These are phyloP conservation scores for Pteromalus puparum DNA, from an alignment of 1,140 invertebrate genomes.

Conservation along the genomic window DNA sequence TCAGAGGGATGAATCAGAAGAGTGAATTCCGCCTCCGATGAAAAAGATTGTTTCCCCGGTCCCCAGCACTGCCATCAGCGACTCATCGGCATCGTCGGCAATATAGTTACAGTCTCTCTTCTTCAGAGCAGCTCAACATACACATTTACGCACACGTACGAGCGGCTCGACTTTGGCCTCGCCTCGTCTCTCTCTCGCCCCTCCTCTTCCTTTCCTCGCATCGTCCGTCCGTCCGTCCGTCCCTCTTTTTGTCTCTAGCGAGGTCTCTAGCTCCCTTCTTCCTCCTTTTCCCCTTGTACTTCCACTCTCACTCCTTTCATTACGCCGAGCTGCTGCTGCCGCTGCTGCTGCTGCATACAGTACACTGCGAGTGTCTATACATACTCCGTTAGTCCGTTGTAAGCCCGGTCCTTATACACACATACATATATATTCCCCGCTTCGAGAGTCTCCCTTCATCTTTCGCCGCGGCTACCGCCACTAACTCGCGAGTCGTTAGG, in stretches of 20 bases:
- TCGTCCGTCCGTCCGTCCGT: not conserved
- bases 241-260: constrained; percentile 26
- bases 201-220: not conserved
- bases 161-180: constrained; percentile 35
- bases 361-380: no score
- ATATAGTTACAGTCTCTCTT: no score
- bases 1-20: not conserved
- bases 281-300: not conserved
- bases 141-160: not conserved
- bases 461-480: not conserved
- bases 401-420: no score
- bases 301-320: constrained; percentile 31
- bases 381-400: no score
- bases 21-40: no score
- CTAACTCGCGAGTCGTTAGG: no score
- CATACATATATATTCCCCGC: not conserved
- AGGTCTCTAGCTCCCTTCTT: constrained; percentile 18
- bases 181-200: not conserved
- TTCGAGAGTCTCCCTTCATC: constrained; percentile 15
- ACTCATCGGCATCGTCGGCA: no score
- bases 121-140: not conserved
- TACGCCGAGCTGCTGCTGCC: constrained; percentile 5
- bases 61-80: no score
- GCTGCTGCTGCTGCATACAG: not conserved
- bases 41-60: no score